phyloP scores from a whole-genome alignment of 2,888 invertebrate genomes.

The Uropetala carovei region DNA sequence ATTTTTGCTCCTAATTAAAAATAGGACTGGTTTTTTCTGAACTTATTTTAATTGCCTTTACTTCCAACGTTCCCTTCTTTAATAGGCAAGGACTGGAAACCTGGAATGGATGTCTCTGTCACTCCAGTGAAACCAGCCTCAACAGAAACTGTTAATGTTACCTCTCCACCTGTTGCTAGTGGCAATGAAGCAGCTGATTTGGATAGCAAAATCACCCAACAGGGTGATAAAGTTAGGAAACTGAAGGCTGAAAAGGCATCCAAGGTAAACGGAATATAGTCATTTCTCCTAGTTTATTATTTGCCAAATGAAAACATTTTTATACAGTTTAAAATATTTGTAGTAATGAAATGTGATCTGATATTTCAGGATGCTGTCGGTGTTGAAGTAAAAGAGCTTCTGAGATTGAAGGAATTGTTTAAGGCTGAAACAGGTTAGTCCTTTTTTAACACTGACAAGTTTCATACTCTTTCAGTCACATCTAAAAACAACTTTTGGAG shows the following conservation, averaged over 20 bases:
- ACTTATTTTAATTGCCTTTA: background rate
- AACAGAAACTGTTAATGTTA: background rate
- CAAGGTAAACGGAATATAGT: constrained; percentile 72
- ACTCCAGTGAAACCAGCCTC: background rate
- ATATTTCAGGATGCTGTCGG: constrained; percentile 27
- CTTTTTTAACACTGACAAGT: background rate
- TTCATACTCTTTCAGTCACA: background rate
- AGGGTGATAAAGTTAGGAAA: constrained; percentile 80
- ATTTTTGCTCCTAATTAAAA: too few species aligned
- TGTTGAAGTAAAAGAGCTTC: constrained; percentile 78
- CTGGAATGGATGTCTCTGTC: constrained; percentile 69
- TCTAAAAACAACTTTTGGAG: too few species aligned
- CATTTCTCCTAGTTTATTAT: too few species aligned
- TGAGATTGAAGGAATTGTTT: constrained; percentile 81
- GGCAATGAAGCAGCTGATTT: constrained; percentile 68
- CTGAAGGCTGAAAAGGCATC: constrained; percentile 79
- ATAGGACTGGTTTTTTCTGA: background rate
- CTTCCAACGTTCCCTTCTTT: background rate
- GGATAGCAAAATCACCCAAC: constrained; percentile 77
- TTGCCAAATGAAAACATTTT: background rate
- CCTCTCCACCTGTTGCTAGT: background rate
- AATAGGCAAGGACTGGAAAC: constrained; percentile 73
- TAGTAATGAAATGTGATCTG: constrained; percentile 69
- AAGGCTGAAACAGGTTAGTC: constrained; percentile 78
- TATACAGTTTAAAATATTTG: background rate